phyloP scores from a whole-genome alignment of 92 coral and sea anemone genomes.

The Epizoanthus illoricatus region DNA sequence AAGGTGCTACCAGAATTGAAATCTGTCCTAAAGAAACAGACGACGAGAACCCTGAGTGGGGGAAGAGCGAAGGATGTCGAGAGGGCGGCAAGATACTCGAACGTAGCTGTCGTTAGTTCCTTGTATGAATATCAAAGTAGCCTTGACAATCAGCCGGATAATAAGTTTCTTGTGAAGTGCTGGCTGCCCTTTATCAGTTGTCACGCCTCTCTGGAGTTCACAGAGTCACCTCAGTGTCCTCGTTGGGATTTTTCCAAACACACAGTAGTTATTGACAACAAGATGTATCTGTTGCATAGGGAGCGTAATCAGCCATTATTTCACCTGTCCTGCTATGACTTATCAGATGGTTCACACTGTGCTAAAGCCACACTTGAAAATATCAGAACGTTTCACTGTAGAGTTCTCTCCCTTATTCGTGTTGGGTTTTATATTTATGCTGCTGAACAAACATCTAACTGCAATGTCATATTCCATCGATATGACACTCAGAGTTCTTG shows the following conservation, averaged over 20 bases:
- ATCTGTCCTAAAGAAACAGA: background rate
- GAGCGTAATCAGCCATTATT: background rate
- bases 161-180: conserved; percentile 3
- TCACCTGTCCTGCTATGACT: conserved; percentile 5
- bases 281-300: conserved; percentile 1
- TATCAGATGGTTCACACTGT: background rate
- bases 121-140: background rate
- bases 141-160: background rate
- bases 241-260: background rate
- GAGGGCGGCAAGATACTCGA: background rate
- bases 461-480: background rate
- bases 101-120: conserved; percentile 7
- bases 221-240: conserved; percentile 4
- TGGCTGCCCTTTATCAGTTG: background rate
- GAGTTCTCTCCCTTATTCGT: background rate
- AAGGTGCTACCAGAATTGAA: background rate
- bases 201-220: background rate
- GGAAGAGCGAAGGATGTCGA: background rate
- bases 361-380: background rate
- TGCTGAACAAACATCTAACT: conserved; percentile 11
- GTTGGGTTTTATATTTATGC: too few relatives aligned
- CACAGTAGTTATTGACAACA: conserved; percentile 6
- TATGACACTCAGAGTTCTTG: background rate
- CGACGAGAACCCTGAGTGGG: background rate
- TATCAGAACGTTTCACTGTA: background rate